Evolutionary conservation across 2,797 vertebrate species (phyloP), one percentile per base, ranked within the genome.

Genomic region (Bovichtus diacanthus): DNA sequence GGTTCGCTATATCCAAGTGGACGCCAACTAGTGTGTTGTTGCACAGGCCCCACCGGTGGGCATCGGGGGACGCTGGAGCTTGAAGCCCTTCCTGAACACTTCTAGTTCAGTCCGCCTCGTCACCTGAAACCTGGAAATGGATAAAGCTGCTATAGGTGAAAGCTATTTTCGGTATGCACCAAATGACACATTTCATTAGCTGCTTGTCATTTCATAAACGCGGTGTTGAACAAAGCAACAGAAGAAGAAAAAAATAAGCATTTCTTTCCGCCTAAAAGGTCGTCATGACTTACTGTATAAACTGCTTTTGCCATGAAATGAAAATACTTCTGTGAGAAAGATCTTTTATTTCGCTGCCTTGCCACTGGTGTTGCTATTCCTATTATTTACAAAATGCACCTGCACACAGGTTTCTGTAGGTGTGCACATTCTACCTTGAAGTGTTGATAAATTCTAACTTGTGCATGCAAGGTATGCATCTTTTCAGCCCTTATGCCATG

Each of bases 201-300:
- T 36, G 34, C 36, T 51, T 70, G 6, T 53, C n/a, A 70, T 64
- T 54, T 59, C 23, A 19, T 21, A 6, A 39, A 49, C 8, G 23
- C 44, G 34, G 41, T 58, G 27, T 50, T 64, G 44, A 34, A n/a
- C 23, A 64, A 77, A 56, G 41, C 44, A 56, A 43, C 36, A 41
- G 41, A 54, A 38, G n/a, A n/a, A n/a, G 25, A 34, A 19, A 50
- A 46, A 34, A 36, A 4, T n/a, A n/a, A n/a, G n/a, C 3, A 18
- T 34, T 21, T 31, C 47, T 54, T 59, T 13, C 36, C 27, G 5
- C 2, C 51, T 18, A 7, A 65, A 70, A 56, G 21, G 21, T 46
- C 38, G 31, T 19, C 18, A 29, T 56, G 27, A 62, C 46, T 61
- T 18, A 34, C n/a, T 39, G 29, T 39, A 15, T 27, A 19, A 13